These are phyloP conservation scores for Drosophila fungiperda DNA, from an alignment of 2,888 invertebrate genomes.

Conservation along the genomic window DNA sequence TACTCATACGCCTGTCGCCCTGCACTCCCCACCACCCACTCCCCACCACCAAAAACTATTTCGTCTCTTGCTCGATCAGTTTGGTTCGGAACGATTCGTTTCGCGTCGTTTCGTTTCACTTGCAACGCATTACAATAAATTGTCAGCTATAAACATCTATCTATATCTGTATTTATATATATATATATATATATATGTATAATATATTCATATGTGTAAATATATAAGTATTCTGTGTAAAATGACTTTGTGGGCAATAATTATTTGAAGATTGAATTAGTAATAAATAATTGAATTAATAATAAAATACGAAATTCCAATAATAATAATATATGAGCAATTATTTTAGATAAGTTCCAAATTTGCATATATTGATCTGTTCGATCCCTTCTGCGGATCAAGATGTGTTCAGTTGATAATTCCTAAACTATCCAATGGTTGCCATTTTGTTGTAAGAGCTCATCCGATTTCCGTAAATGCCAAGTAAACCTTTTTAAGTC, in stretches of 20 bases:
- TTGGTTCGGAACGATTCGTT: conserved; percentile 30
- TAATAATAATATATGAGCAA: conserved; percentile 17
- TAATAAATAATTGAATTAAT: conserved; percentile 41
- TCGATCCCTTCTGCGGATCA: background rate
- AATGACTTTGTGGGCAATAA: conserved; percentile 69
- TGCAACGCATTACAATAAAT: conserved; percentile 55
- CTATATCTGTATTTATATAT: background rate
- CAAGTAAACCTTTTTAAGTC: conserved; percentile 45
- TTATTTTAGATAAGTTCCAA: conserved; percentile 22
- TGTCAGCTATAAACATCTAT: conserved; percentile 31
- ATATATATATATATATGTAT: background rate
- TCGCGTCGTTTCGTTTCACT: conserved; percentile 30
- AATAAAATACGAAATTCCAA: background rate
- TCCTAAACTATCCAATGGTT: background rate
- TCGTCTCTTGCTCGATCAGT: conserved; percentile 20
- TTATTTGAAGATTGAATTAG: conserved; percentile 63
- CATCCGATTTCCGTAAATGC: conserved; percentile 55
- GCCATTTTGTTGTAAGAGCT: conserved; percentile 23
- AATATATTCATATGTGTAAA: no score
- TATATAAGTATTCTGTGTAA: conserved; percentile 16
- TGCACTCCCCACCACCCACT: background rate
- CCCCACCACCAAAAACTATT: background rate
- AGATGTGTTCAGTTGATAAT: background rate
- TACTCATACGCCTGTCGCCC: conserved; percentile 57
- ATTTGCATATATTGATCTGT: conserved; percentile 61